Conservation (phyloP, 1,140 invertebrate species). For the Pseudomyrmex gracilis region DNA sequence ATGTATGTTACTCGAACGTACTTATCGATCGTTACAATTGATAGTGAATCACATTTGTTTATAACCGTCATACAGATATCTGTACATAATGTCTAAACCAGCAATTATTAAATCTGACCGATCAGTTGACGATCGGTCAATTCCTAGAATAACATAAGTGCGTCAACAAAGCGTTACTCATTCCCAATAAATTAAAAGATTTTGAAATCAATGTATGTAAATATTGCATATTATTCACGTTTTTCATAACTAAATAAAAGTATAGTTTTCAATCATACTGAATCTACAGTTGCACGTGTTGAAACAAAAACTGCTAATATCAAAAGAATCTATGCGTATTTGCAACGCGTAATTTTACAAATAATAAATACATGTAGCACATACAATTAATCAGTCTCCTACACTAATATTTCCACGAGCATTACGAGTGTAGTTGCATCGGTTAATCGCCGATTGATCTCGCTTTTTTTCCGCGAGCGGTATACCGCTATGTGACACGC, state of each 20-base stretch:
- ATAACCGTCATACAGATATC: constrained; percentile 28
- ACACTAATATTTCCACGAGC: constrained; percentile 20
- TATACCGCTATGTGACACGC: constrained; percentile 49
- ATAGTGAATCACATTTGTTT: constrained; percentile 37
- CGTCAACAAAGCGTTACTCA: too few relatives aligned
- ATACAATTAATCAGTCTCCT: background rate
- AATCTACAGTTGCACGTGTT: background rate
- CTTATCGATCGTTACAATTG: constrained; percentile 22
- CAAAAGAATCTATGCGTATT: too few relatives aligned
- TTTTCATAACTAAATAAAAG: background rate
- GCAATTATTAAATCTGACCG: constrained; percentile 57
- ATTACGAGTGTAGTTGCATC: background rate
- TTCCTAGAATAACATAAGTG: constrained; percentile 60
- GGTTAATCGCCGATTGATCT: constrained; percentile 41
- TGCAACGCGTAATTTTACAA: background rate
- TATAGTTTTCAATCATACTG: background rate
- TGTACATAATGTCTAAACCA: too few relatives aligned
- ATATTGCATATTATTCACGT: background rate
- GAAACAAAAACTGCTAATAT: background rate
- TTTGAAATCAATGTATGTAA: too few relatives aligned
- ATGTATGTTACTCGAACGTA: constrained; percentile 7
- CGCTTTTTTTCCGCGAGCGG: constrained; percentile 52
- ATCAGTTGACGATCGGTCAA: constrained; percentile 68
- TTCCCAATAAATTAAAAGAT: too few relatives aligned
- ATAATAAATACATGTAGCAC: background rate